phyloP scores from a whole-genome alignment of 2,888 invertebrate genomes.

The Hecatera dysodea region DNA sequence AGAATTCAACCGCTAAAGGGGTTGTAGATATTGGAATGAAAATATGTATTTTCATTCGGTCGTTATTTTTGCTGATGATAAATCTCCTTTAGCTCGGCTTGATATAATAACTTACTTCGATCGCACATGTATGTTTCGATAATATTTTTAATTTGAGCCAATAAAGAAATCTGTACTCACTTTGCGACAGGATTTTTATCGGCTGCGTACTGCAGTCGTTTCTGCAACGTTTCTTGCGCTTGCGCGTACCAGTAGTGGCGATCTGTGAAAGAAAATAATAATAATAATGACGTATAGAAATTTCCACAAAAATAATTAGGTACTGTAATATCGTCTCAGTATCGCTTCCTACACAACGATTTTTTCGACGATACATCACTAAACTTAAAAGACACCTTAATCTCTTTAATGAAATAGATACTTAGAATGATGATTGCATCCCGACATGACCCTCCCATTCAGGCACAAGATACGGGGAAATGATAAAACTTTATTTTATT shows the following conservation, averaged over 20 bases:
- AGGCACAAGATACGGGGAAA: no score
- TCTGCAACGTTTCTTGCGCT: conserved; percentile 90
- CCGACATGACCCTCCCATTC: no score
- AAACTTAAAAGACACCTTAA: background rate
- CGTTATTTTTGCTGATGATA: background rate
- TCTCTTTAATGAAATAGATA: background rate
- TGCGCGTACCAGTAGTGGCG: conserved; percentile 91
- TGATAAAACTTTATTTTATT: no score
- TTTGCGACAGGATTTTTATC: conserved; percentile 88
- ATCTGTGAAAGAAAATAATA: conserved; percentile 79
- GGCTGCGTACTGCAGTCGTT: conserved; percentile 88
- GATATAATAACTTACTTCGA: background rate
- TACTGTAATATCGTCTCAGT: background rate
- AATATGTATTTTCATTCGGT: background rate
- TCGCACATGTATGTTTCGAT: background rate
- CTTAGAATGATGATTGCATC: no score
- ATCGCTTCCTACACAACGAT: background rate
- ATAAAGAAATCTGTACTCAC: conserved; percentile 75
- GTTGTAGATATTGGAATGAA: background rate
- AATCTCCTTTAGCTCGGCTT: background rate
- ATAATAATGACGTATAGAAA: background rate
- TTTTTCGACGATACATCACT: background rate
- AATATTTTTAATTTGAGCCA: background rate
- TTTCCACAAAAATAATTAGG: no score
- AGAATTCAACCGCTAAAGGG: background rate